These are phyloP conservation scores for Acleris cristana DNA, from an alignment of 2,888 invertebrate genomes.

Conservation along the genomic window DNA sequence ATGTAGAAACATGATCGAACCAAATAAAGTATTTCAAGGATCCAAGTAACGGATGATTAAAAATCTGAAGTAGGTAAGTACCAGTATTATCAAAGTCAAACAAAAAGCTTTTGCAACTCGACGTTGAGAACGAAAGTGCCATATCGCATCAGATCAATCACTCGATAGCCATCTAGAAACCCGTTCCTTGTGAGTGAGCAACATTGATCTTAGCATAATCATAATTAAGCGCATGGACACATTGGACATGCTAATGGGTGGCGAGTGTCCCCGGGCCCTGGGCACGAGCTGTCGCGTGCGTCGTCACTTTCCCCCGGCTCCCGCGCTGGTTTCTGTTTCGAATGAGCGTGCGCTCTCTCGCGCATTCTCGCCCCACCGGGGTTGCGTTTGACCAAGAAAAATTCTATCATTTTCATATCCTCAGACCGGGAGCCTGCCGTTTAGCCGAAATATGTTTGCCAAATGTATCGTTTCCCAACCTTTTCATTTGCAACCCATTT, in stretches of 20 bases:
- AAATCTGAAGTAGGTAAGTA: too few species aligned
- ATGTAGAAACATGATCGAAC: too few species aligned
- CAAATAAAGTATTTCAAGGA: too few species aligned
- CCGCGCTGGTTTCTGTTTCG: slow-evolving; percentile 68
- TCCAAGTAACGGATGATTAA: too few species aligned
- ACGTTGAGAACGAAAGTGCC: slow-evolving; percentile 26
- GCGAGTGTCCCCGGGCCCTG: slow-evolving; percentile 48
- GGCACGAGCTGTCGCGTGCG: slow-evolving; percentile 70
- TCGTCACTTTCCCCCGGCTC: slow-evolving; percentile 71
- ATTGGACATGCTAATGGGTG: slow-evolving; percentile 56
- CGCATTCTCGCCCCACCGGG: slow-evolving; percentile 54
- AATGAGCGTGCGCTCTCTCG: slow-evolving; percentile 68
- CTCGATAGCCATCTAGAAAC: slow-evolving; percentile 36
- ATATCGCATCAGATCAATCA: slow-evolving; percentile 17
- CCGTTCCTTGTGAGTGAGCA: slow-evolving; percentile 34
- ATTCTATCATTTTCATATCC: slow-evolving; percentile 37
- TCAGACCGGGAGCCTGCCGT: too few species aligned
- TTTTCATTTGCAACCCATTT: too few species aligned
- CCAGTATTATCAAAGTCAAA: too few species aligned
- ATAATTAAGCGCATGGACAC: slow-evolving; percentile 40
- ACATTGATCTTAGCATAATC: slow-evolving; percentile 33
- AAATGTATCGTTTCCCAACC: too few species aligned
- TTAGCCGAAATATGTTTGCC: too few species aligned
- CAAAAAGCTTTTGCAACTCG: neutral
- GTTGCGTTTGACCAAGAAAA: slow-evolving; percentile 43